A percentile compares a stretch with the other conserved stretches of the same genome.
phyloP scores from a whole-genome alignment of 2,888 invertebrate genomes.

The Electrophaes corylata region DNA sequence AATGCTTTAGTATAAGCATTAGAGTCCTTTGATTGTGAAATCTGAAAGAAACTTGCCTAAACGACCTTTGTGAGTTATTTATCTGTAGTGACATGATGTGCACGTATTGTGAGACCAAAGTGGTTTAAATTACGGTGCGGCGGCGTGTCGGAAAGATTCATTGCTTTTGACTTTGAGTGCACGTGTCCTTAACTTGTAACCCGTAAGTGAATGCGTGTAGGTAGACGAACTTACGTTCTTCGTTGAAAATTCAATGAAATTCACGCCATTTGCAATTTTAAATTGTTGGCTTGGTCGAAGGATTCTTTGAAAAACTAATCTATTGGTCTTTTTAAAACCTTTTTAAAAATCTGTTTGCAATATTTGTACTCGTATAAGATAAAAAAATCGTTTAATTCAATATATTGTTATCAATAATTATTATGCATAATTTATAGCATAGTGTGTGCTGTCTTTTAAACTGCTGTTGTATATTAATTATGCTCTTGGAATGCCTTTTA shows the following conservation, averaged over 20 bases:
- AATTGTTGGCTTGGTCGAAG: not conserved
- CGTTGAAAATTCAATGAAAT: not conserved
- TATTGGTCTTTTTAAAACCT: too few relatives aligned
- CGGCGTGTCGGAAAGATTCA: slow-evolving; percentile 11
- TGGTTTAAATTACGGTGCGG: not conserved
- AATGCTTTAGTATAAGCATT: not conserved
- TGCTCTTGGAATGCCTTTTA: too few relatives aligned
- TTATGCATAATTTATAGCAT: too few relatives aligned
- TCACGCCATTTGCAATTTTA: not conserved
- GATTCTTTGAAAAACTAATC: not conserved
- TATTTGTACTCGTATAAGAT: too few relatives aligned
- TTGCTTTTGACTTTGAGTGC: slow-evolving; percentile 13
- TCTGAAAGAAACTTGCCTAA: not conserved
- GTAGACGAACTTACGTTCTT: not conserved
- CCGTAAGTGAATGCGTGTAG: not conserved
- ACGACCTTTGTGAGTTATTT: slow-evolving; percentile 5
- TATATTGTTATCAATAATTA: too few relatives aligned
- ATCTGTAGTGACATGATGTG: slow-evolving; percentile 10
- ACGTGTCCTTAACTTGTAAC: slow-evolving; percentile 9
- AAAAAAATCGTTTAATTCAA: too few relatives aligned
- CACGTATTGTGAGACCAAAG: not conserved
- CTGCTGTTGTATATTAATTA: too few relatives aligned
- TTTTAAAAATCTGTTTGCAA: too few relatives aligned
- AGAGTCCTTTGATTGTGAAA: not conserved
- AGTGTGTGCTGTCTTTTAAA: too few relatives aligned